Evolutionary conservation across 2,113 vertebrate genomes (phyloP).

Genomic region (Pseudorasbora parva): DNA sequence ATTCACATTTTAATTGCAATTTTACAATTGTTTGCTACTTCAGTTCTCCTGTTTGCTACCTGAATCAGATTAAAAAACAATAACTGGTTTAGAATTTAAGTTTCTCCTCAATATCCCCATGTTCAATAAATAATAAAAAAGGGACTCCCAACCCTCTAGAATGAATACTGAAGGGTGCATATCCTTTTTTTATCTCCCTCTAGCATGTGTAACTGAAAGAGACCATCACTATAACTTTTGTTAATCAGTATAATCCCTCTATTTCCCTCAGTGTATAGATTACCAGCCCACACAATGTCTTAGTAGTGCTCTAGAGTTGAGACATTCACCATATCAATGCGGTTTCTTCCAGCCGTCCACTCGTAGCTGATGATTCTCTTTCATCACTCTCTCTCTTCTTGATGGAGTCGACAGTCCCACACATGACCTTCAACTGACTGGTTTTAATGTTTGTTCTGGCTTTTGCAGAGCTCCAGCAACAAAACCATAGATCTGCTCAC

Average conservation of each 20-base stretch:
- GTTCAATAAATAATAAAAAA: no score
- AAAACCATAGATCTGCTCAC: neutral
- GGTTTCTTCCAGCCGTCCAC: neutral
- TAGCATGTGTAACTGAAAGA: neutral
- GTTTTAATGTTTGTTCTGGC: conserved; percentile 17
- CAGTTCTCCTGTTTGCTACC: no score
- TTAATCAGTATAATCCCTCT: neutral
- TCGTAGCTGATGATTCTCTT: no score
- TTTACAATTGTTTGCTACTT: no score
- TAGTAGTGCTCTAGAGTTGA: neutral
- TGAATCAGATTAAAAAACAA: no score
- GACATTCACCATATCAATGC: conserved; percentile 15
- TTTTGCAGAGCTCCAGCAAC: neutral
- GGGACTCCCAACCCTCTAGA: no score
- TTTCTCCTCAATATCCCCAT: no score
- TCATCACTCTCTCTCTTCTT: neutral
- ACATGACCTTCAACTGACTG: conserved; percentile 18
- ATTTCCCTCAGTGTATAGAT: neutral
- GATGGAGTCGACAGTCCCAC: neutral
- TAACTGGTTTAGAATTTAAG: no score
- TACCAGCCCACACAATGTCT: neutral
- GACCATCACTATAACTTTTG: neutral
- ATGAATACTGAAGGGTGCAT: neutral
- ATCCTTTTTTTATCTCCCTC: neutral
- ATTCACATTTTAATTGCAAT: no score